These are phyloP conservation scores for Lasioglossum vierecki DNA, from an alignment of 2,888 invertebrate genomes.

Conservation along the genomic window DNA sequence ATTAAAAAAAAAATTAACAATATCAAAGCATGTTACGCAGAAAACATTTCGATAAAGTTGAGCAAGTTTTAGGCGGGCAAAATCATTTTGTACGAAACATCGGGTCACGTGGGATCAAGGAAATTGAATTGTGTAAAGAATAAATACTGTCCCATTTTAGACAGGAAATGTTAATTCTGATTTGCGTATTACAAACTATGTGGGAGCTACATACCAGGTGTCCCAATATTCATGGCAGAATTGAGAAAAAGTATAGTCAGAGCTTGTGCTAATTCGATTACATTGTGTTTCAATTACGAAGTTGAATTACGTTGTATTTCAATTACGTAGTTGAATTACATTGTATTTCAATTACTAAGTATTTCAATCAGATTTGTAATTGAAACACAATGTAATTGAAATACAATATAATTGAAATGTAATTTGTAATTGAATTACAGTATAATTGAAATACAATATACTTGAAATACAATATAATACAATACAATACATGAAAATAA, in stretches of 20 bases:
- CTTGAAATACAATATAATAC: too few species aligned
- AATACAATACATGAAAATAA: too few species aligned
- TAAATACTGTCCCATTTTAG: neutral
- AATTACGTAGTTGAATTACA: too few species aligned
- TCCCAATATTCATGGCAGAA: neutral
- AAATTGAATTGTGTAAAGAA: neutral
- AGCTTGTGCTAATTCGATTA: too few species aligned
- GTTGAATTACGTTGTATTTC: too few species aligned
- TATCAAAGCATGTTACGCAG: neutral
- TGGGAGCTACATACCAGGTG: neutral
- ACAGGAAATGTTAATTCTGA: conserved; percentile 14
- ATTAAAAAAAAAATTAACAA: neutral
- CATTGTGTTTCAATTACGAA: too few species aligned
- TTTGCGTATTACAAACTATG: neutral
- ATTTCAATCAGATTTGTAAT: too few species aligned
- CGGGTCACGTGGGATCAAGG: conserved; percentile 5
- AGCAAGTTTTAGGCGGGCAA: conserved; percentile 15
- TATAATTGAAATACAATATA: too few species aligned
- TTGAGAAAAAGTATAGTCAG: neutral
- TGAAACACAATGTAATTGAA: too few species aligned
- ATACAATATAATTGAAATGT: too few species aligned
- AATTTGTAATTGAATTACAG: too few species aligned
- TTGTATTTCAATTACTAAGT: too few species aligned
- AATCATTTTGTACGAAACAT: neutral
- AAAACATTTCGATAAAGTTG: neutral